Conservation (phyloP, 2,888 invertebrate species). For the Drosophila yooni region DNA sequence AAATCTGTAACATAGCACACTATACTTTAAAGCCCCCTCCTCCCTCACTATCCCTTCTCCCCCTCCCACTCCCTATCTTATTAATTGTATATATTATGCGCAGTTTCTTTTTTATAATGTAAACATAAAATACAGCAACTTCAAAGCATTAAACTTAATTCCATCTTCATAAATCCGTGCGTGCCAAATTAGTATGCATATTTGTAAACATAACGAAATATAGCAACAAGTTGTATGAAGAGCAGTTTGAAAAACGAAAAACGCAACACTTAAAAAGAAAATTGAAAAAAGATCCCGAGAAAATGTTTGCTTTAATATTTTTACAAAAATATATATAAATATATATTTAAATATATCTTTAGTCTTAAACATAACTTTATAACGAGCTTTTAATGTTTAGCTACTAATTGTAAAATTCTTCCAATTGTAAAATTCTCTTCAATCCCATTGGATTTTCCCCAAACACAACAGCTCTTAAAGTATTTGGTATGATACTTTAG, state of each 20-base stretch:
- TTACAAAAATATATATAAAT: conserved; percentile 52
- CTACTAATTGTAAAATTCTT: conserved; percentile 40
- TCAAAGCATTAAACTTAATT: conserved; percentile 45
- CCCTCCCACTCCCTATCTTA: conserved; percentile 6
- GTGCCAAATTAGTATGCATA: conserved; percentile 71
- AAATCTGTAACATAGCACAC: conserved; percentile 50
- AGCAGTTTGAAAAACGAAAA: conserved; percentile 63
- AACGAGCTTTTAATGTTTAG: conserved; percentile 13
- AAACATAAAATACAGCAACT: conserved; percentile 49
- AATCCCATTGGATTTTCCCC: conserved; percentile 15
- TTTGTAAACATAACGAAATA: conserved; percentile 16
- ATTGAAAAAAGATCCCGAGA: conserved; percentile 9
- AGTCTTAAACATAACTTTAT: conserved; percentile 24
- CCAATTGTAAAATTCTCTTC: conserved; percentile 30
- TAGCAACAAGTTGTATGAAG: conserved; percentile 45
- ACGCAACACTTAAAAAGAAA: conserved; percentile 18
- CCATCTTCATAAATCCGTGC: conserved; percentile 45
- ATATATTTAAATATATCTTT: conserved; percentile 28
- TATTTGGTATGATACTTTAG: conserved; percentile 34
- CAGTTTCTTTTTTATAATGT: conserved; percentile 33
- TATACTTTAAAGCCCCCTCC: conserved; percentile 8
- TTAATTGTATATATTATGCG: conserved; percentile 71
- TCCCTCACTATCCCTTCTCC: not conserved
- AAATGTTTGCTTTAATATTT: conserved; percentile 64
- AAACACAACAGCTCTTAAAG: conserved; percentile 2